Conservation (phyloP, 2,797 vertebrate genomes). For the Notoglanidium macrostoma region DNA sequence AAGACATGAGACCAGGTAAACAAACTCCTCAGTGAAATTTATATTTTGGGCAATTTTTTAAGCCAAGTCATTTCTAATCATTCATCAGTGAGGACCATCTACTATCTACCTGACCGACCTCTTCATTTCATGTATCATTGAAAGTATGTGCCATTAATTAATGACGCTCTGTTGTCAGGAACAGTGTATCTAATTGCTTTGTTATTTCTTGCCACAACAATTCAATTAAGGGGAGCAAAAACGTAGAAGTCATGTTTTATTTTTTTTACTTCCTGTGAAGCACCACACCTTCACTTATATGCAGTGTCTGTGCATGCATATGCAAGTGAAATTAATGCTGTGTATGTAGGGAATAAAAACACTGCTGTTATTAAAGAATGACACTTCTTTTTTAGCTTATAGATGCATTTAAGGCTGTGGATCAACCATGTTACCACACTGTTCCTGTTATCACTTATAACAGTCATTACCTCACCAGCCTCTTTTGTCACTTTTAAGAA, state of each 20-base stretch:
- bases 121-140: background rate
- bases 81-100: background rate
- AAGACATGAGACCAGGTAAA: background rate
- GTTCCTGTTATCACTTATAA: background rate
- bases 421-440: background rate
- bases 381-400: background rate
- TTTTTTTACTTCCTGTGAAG: too few species aligned
- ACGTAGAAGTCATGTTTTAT: background rate
- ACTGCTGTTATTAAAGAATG: background rate
- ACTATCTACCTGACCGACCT: background rate
- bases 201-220: background rate
- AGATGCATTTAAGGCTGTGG: background rate
- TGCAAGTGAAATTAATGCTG: background rate
- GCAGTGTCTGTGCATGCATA: background rate
- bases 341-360: background rate
- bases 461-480: background rate
- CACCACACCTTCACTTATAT: background rate
- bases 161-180: background rate
- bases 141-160: background rate
- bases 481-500: background rate
- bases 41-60: background rate
- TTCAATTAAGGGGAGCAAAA: background rate
- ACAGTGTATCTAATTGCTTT: conserved; percentile 6
- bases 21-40: background rate
- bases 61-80: background rate